Conservation (phyloP, 2,113 vertebrate genomes). For the Carassius carassius region DNA sequence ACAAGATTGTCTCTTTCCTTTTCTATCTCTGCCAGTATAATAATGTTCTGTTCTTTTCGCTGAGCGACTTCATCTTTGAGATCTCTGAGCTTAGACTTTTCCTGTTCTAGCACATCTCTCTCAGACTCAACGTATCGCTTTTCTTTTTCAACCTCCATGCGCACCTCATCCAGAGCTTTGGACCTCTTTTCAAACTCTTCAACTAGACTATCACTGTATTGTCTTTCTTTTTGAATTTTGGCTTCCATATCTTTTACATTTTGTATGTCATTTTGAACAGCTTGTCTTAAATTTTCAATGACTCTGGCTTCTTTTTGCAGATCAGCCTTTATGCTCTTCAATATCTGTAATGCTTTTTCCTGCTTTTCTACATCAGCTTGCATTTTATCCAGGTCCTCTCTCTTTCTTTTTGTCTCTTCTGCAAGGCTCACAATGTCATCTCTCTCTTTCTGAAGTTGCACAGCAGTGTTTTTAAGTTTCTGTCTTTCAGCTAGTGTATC, state of each 20-base stretch:
- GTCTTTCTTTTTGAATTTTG: conserved; percentile 25
- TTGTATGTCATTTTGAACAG: conserved; percentile 3
- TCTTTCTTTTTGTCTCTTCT: conserved; percentile 18
- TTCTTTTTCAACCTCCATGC: conserved; percentile 17
- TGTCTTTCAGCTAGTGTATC: conserved; percentile 23
- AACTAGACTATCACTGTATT: neutral
- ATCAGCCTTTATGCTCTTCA: conserved; percentile 36
- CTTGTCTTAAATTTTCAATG: conserved; percentile 24
- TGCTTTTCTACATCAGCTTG: conserved; percentile 26
- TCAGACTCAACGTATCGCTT: conserved; percentile 45
- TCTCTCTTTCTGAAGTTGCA: conserved; percentile 30
- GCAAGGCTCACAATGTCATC: neutral
- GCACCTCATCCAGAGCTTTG: conserved; percentile 16
- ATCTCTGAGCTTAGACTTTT: conserved; percentile 36
- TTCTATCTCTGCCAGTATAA: neutral
- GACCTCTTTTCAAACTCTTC: conserved; percentile 11
- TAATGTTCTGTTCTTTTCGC: conserved; percentile 8
- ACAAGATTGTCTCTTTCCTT: conserved; percentile 4
- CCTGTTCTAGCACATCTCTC: conserved; percentile 49
- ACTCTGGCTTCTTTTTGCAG: conserved; percentile 13
- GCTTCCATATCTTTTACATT: conserved; percentile 8
- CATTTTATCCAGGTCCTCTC: conserved; percentile 9
- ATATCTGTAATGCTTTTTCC: neutral
- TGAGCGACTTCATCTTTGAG: conserved; percentile 34
- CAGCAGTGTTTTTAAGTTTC: neutral